Conservation (phyloP, 2,113 vertebrate genomes). For the Bubo bubo region DNA sequence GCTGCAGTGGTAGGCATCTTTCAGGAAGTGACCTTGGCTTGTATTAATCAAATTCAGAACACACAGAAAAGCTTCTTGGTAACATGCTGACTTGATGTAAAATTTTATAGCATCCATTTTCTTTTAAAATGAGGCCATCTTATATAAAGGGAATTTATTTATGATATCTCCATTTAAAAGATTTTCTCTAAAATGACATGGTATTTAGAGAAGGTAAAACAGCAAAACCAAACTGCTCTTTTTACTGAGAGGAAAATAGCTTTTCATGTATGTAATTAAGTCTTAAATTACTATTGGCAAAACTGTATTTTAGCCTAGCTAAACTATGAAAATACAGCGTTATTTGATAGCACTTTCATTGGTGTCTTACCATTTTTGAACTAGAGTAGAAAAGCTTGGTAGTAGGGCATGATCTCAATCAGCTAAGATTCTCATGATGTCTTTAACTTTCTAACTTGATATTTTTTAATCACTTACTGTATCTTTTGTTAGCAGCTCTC, state of each 20-base stretch:
- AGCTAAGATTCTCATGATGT: background rate
- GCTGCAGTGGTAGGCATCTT: constrained; percentile 78
- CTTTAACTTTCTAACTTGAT: background rate
- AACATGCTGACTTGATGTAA: constrained; percentile 80
- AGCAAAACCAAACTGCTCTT: background rate
- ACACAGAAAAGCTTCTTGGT: constrained; percentile 77
- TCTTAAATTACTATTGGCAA: background rate
- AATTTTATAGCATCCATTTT: constrained; percentile 78
- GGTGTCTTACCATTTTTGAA: background rate
- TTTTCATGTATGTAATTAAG: background rate
- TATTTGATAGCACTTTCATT: background rate
- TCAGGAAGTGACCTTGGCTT: constrained; percentile 83
- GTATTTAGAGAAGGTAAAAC: constrained; percentile 1
- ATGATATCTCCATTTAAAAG: constrained; percentile 27
- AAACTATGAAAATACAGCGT: background rate
- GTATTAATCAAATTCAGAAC: constrained; percentile 83
- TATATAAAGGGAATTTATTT: constrained; percentile 52
- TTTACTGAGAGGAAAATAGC: background rate
- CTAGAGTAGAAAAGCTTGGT: background rate
- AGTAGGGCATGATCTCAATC: background rate
- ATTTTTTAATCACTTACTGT: background rate
- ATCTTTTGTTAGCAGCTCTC: background rate
- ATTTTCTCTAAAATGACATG: background rate
- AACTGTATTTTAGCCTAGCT: background rate
- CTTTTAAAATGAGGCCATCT: constrained; percentile 71